These are phyloP conservation scores for Lucilia sericata DNA, from an alignment of 1,140 invertebrate genomes.

Conservation along the genomic window DNA sequence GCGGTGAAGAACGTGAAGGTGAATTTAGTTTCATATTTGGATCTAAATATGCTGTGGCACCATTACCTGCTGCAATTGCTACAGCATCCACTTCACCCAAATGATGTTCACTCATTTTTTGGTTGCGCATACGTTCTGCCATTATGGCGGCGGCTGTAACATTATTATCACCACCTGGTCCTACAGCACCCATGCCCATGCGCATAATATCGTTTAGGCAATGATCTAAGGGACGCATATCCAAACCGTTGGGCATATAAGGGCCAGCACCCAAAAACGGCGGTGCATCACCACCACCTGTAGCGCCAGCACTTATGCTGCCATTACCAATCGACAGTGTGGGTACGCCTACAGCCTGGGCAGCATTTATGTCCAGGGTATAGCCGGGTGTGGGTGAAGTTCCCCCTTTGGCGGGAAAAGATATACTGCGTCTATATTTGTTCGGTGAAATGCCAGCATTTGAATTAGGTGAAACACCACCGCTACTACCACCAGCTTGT, in stretches of 20 bases:
- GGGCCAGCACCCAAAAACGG: constrained; percentile 56
- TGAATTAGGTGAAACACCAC: constrained; percentile 59
- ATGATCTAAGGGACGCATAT: constrained; percentile 86
- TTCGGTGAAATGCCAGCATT: constrained; percentile 73
- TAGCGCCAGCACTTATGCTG: constrained; percentile 54
- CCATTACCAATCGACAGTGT: constrained; percentile 62
- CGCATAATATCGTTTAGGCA: constrained; percentile 91
- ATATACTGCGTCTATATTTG: constrained; percentile 89
- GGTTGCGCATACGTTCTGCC: constrained; percentile 59
- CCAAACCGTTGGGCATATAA: constrained; percentile 76
- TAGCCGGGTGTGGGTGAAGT: constrained; percentile 56
- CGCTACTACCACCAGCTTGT: constrained; percentile 63
- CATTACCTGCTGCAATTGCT: constrained; percentile 59
- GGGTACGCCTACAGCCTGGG: constrained; percentile 54
- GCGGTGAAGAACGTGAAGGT: constrained; percentile 76
- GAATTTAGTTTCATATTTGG: constrained; percentile 73
- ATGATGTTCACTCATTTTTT: constrained; percentile 52
- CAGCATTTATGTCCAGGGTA: constrained; percentile 46
- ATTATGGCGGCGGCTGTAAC: constrained; percentile 51
- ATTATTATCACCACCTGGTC: constrained; percentile 67
- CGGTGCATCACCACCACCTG: constrained; percentile 61
- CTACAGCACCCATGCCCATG: constrained; percentile 70
- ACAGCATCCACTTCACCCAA: constrained; percentile 63
- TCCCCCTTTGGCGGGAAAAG: constrained; percentile 87
- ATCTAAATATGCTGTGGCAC: constrained; percentile 62